Conservation (phyloP, 1,140 invertebrate genomes). For the Lordiphosa mommai region DNA sequence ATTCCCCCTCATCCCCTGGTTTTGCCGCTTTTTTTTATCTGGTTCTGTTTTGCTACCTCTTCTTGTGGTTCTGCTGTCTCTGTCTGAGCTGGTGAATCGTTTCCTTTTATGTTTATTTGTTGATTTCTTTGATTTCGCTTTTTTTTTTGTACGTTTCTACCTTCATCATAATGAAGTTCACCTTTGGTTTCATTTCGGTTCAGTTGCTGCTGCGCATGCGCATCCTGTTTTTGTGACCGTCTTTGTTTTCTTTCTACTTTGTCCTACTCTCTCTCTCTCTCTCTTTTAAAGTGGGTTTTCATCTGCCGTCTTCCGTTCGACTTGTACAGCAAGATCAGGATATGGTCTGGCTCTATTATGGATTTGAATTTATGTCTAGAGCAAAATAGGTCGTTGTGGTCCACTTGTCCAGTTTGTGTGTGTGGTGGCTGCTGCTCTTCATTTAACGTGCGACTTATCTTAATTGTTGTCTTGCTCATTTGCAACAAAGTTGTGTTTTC, state of each 20-base stretch:
- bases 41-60: slow-evolving; percentile 46
- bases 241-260: slow-evolving; percentile 55
- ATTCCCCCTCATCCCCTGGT: slow-evolving; percentile 26
- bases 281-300: slow-evolving; percentile 45
- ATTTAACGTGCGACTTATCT: slow-evolving; percentile 24
- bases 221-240: slow-evolving; percentile 66
- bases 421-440: slow-evolving; percentile 8
- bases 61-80: slow-evolving; percentile 41
- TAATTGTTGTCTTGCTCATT: slow-evolving; percentile 10
- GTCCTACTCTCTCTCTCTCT: slow-evolving; percentile 16
- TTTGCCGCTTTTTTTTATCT: slow-evolving; percentile 38
- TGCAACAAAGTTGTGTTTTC: slow-evolving; percentile 36
- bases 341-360: slow-evolving; percentile 46
- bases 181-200: slow-evolving; percentile 49
- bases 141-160: slow-evolving; percentile 33
- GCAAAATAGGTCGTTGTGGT: slow-evolving; percentile 49
- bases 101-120: slow-evolving; percentile 76
- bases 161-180: slow-evolving; percentile 61
- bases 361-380: slow-evolving; percentile 32
- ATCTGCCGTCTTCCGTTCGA: slow-evolving; percentile 44
- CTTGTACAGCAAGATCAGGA: slow-evolving; percentile 33
- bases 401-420: slow-evolving; percentile 1
- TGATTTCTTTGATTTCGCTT: slow-evolving; percentile 73
- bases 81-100: slow-evolving; percentile 52
- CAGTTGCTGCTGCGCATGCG: slow-evolving; percentile 55